phyloP scores from a whole-genome alignment of 2,797 vertebrate species.

The Ctenopoma multispine region DNA sequence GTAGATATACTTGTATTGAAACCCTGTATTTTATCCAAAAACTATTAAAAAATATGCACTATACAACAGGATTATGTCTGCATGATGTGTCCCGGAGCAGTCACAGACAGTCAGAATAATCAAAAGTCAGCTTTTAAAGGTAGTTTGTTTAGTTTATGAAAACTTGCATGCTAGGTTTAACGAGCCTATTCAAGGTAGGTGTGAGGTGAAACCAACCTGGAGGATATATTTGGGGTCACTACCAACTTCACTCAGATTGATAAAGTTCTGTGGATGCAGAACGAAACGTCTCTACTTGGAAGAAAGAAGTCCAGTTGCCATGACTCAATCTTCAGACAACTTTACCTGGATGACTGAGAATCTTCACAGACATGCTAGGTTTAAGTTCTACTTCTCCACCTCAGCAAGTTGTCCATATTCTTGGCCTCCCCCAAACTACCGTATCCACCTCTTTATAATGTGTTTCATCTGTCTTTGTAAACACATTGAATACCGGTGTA shows the following conservation, averaged over 20 bases:
- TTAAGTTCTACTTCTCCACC: too few species aligned
- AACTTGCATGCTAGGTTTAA: background rate
- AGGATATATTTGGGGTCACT: too few species aligned
- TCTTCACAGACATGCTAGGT: background rate
- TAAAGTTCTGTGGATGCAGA: too few species aligned
- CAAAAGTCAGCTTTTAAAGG: constrained; percentile 2
- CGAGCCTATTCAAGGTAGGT: too few species aligned
- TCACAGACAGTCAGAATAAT: constrained; percentile 13
- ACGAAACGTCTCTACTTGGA: too few species aligned
- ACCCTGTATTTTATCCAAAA: background rate
- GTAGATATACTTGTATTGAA: background rate
- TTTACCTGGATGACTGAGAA: too few species aligned
- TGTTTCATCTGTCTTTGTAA: background rate
- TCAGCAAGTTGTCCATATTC: too few species aligned
- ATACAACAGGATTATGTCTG: background rate
- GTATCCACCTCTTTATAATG: background rate
- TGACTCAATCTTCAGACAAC: too few species aligned
- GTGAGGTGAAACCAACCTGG: too few species aligned
- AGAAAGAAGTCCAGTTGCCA: too few species aligned
- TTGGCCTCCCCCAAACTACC: background rate
- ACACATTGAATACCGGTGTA: background rate
- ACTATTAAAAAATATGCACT: background rate
- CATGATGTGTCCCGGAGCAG: constrained; percentile 1
- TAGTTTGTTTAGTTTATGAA: constrained; percentile 29
- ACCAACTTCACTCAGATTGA: too few species aligned